Conservation (phyloP, 2,797 vertebrate genomes). For the Heteromormyrus szaboi region DNA sequence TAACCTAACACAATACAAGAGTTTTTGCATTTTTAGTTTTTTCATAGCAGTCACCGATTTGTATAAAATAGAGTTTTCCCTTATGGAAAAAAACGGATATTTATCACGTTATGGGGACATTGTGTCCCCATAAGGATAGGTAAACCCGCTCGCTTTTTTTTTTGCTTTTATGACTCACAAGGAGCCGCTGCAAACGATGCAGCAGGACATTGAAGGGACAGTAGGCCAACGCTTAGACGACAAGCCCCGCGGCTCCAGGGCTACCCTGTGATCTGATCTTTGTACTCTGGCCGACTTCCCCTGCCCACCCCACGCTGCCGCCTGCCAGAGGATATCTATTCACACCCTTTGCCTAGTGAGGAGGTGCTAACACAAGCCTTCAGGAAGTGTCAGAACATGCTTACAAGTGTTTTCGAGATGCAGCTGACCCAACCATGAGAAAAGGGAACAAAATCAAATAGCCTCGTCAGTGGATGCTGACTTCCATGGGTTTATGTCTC, state of each 20-base stretch:
- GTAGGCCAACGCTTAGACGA: constrained; percentile 44
- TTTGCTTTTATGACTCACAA: constrained; percentile 61
- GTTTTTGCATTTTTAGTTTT: too few relatives aligned
- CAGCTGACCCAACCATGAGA: constrained; percentile 62
- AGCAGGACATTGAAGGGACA: constrained; percentile 60
- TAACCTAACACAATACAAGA: too few relatives aligned
- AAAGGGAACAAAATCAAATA: constrained; percentile 36
- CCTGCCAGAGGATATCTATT: constrained; percentile 85
- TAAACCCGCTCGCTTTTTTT: constrained; percentile 43
- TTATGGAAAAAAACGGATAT: too few relatives aligned
- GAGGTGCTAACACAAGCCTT: constrained; percentile 87
- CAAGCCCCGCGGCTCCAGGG: constrained; percentile 61
- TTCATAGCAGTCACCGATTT: too few relatives aligned
- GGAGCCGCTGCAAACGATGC: constrained; percentile 60
- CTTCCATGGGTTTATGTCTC: background rate
- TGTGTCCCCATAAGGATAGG: too few relatives aligned
- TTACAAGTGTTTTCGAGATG: constrained; percentile 68
- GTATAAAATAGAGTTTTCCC: too few relatives aligned
- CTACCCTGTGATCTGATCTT: constrained; percentile 59
- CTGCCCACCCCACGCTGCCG: constrained; percentile 64
- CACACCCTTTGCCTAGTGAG: constrained; percentile 77
- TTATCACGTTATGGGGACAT: too few relatives aligned
- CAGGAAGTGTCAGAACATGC: constrained; percentile 83
- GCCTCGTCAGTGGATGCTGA: background rate
- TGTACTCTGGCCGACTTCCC: constrained; percentile 41